Base-by-base conservation (phyloP, 2,797 vertebrate species). In the Rousettus madagascariensis region DNA sequence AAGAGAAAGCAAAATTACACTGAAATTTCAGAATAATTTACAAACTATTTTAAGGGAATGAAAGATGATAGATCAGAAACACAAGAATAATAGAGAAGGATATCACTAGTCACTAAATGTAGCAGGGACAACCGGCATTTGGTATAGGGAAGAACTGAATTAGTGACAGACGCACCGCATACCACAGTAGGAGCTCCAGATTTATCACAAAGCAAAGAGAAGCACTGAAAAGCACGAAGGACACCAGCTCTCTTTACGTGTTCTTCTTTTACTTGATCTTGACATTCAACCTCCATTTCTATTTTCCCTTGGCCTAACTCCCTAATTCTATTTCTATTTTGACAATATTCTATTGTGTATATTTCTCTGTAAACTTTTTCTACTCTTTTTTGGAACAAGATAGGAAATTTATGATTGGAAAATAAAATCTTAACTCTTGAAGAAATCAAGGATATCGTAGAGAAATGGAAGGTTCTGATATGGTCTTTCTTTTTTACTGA, bases 11-110 rank as follows among this genome's bases (percentile, higher is more conserved):
- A 15, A 75, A 83, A 51, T 93, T 65, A 71, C 17, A 69, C 0
- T 71, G 24, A 86, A 41, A 89, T 95, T 75, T 91, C 63, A 71
- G 59, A 57, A 68, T 55, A 69, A 55, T 43, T 95, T 74, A 46
- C 3, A 59, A 69, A 71, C 15, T 63, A 66, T 79, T 94, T 78
- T 86, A 77, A 86, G 61, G 71, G 17, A 65, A 86, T 69, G 66
- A 55, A 95, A 80, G 46, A 55, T 51, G 57, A 75, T 28, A 41
- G 74, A 63, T 75, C 36, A 89, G 68, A 71, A 86, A 63, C 20
- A 33, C 28, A 57, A 16, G 30, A 63, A 46, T 24, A 57, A 63
- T 36, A 65, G 53, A 75, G 53, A 72, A 69, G 36, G 66, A 4
- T 4, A 68, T 68, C 51, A 61, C 9, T 61, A 43, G 16, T 43